phyloP scores from a whole-genome alignment of 2,113 vertebrate species.

The Edolisoma coerulescens region DNA sequence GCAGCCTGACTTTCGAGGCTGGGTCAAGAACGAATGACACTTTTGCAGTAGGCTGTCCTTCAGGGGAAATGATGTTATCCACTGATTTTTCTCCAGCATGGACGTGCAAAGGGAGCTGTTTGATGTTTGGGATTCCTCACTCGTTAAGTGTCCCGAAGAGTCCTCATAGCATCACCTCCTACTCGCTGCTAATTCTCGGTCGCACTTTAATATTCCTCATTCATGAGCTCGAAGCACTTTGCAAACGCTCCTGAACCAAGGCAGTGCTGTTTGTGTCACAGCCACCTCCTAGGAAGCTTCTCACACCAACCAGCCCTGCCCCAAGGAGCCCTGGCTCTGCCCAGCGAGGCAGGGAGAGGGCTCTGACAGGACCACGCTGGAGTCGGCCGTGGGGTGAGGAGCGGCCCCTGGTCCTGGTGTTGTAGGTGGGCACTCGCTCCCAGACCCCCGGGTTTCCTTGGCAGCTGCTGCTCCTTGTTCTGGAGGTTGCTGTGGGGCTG shows the following conservation, averaged over 20 bases:
- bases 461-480: background rate
- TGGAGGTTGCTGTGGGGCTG: background rate
- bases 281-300: background rate
- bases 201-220: background rate
- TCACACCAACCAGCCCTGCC: background rate
- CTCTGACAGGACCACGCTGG: background rate
- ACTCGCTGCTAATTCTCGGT: background rate
- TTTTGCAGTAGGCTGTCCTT: slow-evolving; percentile 57
- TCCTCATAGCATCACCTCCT: background rate
- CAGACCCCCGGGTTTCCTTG: background rate
- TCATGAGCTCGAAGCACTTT: background rate
- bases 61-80: slow-evolving; percentile 51
- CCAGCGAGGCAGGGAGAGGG: background rate
- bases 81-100: background rate
- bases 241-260: background rate
- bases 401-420: background rate
- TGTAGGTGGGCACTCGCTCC: background rate
- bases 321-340: background rate
- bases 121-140: background rate
- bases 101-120: slow-evolving; percentile 14
- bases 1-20: slow-evolving; percentile 66
- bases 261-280: background rate
- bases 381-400: background rate
- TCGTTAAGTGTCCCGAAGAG: background rate
- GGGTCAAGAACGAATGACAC: slow-evolving; percentile 67